Evolutionary conservation across 2,888 invertebrate genomes (phyloP), one percentile per base, ranked within the genome.

Genomic region (Athripsodes cinereus): DNA sequence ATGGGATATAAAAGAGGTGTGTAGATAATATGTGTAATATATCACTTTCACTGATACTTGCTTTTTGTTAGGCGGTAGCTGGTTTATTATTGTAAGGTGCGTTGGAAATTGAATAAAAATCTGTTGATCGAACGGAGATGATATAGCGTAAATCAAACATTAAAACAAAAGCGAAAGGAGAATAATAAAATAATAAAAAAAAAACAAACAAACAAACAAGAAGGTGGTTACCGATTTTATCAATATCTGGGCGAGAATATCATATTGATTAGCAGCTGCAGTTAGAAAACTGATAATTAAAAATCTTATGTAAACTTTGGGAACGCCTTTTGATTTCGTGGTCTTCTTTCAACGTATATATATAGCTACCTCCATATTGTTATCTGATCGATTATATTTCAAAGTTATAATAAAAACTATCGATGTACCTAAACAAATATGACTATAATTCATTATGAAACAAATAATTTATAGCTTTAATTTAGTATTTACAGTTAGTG

Each of bases 151-250:
- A 61, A 63, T 52, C 51, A 47, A 53, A 48, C 54, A 26, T 50
- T 35, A 56, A 19, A 56, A 53, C 50, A 53, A 62, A 59, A 51
- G 40, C 50, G 52, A 56, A 55, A 58, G 50, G 52, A 58, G 53
- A 6, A 13, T 16, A 40, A 40, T 8, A n/a, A n/a, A n/a, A n/a
- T n/a, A n/a, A n/a, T n/a, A n/a, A n/a, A 31, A 31, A 46, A 50
- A 35, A 50, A 57, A 56, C 22, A 53, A 34, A 50, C 55, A 35
- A 55, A 54, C 56, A 62, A 62, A 62, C 48, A 59, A 52, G 53
- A 55, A 63, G 60, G 60, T 49, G 60, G 59, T 48, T 18, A 50
- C 53, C 31, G 63, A 63, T 63, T 52, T 61, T 63, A 63, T 63
- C 58, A 51, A 53, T 44, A 40, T 50, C 34, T 53, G 35, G 55